Percentiles rank a stretch among this genome's conserved stretches.
phyloP scores from a whole-genome alignment of 1,140 invertebrate genomes.

The Conus betulinus region DNA sequence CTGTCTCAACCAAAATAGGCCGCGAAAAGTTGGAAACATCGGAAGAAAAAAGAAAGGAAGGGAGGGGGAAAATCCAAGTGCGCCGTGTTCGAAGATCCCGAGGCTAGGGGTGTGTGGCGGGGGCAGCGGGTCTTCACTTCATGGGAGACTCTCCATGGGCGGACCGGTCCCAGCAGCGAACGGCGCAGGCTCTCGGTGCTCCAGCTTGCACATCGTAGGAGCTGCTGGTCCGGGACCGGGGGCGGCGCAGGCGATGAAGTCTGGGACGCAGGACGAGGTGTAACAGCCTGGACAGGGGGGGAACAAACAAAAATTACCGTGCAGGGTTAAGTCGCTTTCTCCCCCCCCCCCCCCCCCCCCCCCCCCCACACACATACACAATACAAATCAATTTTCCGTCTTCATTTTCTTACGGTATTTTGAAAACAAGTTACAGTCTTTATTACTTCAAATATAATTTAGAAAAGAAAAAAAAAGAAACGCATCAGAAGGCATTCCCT shows the following conservation, averaged over 20 bases:
- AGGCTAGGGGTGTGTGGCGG: not conserved
- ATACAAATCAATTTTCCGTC: no score
- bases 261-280: conserved; percentile 48
- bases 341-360: no score
- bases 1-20: no score
- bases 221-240: conserved; percentile 20
- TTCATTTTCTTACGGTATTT: no score
- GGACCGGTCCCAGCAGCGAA: conserved; percentile 40
- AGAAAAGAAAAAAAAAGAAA: no score
- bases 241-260: conserved; percentile 50
- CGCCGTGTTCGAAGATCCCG: conserved; percentile 4
- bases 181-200: conserved; percentile 47
- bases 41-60: not conserved
- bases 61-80: not conserved
- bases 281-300: conserved; percentile 46
- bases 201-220: conserved; percentile 47
- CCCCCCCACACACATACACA: no score
- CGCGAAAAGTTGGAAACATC: not conserved
- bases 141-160: not conserved
- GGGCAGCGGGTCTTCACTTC: conserved; percentile 8
- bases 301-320: not conserved
- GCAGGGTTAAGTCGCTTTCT: no score
- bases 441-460: no score
- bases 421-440: no score
- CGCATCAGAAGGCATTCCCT: no score